Conservation (phyloP, 1,140 invertebrate species). For the Brachionus paranguensis region DNA sequence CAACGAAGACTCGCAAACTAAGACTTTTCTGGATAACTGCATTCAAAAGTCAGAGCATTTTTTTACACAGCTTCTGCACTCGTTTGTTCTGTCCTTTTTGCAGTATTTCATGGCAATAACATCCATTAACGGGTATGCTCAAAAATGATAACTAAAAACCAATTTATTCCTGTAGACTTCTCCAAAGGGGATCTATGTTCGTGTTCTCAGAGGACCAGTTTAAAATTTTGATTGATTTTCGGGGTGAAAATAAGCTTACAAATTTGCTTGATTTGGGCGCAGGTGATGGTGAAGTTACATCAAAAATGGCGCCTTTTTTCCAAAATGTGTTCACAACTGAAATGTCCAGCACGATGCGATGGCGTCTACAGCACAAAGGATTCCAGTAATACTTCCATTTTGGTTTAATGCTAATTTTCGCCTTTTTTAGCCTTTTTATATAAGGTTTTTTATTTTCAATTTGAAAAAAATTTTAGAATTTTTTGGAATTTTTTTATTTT, state of each 20-base stretch:
- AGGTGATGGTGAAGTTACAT: conserved; percentile 80
- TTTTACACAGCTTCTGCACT: conserved; percentile 70
- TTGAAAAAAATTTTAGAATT: too few species aligned
- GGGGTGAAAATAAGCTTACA: conserved; percentile 44
- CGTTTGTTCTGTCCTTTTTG: conserved; percentile 65
- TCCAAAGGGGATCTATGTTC: conserved; percentile 84
- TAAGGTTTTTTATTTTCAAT: too few species aligned
- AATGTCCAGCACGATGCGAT: conserved; percentile 74
- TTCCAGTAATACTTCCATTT: conserved; percentile 62
- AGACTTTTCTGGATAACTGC: conserved; percentile 65
- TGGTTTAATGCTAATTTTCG: too few species aligned
- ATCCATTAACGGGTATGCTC: conserved; percentile 72
- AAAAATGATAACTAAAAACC: not conserved
- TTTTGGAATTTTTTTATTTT: too few species aligned
- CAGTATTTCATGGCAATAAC: conserved; percentile 72
- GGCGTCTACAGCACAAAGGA: conserved; percentile 64
- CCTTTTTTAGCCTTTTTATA: too few species aligned
- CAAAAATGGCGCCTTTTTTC: conserved; percentile 64
- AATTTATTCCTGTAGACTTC: conserved; percentile 60
- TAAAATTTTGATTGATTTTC: conserved; percentile 59
- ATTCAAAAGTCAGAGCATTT: conserved; percentile 68
- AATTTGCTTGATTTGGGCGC: conserved; percentile 76
- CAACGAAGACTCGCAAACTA: conserved; percentile 65
- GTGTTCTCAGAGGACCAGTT: conserved; percentile 75
- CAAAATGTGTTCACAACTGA: conserved; percentile 73